Evolutionary conservation across 2,888 invertebrate genomes (phyloP), one percentile per base, ranked within the genome.

Genomic region (Synanthedon tipuliformis): DNA sequence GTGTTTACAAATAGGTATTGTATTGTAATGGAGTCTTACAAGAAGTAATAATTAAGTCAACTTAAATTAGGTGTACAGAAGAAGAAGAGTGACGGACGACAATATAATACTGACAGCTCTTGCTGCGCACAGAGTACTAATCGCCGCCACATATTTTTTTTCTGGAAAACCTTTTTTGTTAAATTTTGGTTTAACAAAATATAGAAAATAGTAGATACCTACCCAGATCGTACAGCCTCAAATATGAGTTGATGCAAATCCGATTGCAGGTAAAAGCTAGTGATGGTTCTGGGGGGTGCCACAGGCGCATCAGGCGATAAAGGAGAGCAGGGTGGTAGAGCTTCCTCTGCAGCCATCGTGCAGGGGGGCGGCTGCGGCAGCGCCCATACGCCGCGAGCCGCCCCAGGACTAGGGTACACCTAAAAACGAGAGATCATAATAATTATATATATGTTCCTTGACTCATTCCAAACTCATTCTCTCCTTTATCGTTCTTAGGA

Each of bases 331-430:
- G 84, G 83, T 0, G 85, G 84, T 57, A 85, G 70, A 8, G 83
- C 68, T 63, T 90, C 92, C 61, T 93, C 93, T 3, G 92, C 92
- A 56, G 92, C 92, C 93, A 93, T 93, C 68, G 92, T 91, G 86
- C 93, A 93, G 61, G 92, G 92, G 77, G 92, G 92, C 85, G 92
- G 92, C 87, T 90, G 89, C 88, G 92, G 92, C 89, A 94, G 89
- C 81, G 94, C 94, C 95, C 95, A 95, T 77, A 95, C 94, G 83
- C 94, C 95, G 79, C 94, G 94, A 86, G 95, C 95, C 83, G 94
- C 93, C 90, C 95, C 95, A 88, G 94, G 94, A 83, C 94, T 94
- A 59, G 95, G 94, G 78, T 92, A 93, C 84, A 93, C 93, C 87
- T 91, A 60, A n/a, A 45, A 10, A 10, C 2, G 34, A 34, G 34